Conservation (phyloP, 1,140 invertebrate species). For the Bombus waltoni region DNA sequence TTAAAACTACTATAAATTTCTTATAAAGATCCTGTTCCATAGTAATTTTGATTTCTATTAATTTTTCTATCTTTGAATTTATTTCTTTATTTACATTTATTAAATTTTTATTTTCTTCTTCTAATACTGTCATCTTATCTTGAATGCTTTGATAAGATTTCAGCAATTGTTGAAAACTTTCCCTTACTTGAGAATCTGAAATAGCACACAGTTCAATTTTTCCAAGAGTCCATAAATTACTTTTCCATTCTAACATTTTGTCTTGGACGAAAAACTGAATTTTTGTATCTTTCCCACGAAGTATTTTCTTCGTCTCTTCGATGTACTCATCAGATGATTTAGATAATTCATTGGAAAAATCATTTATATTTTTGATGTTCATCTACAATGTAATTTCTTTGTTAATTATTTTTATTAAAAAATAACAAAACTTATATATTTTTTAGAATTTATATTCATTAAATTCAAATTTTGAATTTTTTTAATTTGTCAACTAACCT, state of each 20-base stretch:
- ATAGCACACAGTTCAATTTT: conserved; percentile 47
- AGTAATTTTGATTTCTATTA: conserved; percentile 51
- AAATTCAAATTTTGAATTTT: neutral
- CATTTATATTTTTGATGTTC: conserved; percentile 23
- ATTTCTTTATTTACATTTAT: conserved; percentile 35
- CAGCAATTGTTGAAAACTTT: conserved; percentile 47
- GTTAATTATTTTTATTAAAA: conserved; percentile 1
- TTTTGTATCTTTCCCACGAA: conserved; percentile 49
- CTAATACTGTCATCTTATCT: conserved; percentile 11
- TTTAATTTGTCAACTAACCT: conserved; percentile 40
- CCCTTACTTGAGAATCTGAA: conserved; percentile 40
- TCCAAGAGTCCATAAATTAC: conserved; percentile 54
- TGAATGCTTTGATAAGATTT: conserved; percentile 42
- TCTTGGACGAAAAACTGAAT: conserved; percentile 61
- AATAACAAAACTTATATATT: neutral
- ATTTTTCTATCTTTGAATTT: conserved; percentile 35
- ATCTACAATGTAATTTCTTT: conserved; percentile 51
- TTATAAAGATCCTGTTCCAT: conserved; percentile 61
- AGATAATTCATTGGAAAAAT: conserved; percentile 33
- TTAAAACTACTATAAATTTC: conserved; percentile 65
- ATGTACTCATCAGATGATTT: conserved; percentile 57
- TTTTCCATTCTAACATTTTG: conserved; percentile 58
- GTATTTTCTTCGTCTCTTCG: conserved; percentile 50
- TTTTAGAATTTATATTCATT: neutral
- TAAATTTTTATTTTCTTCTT: conserved; percentile 58